Conservation (phyloP, 2,888 invertebrate species). For the Falcaria lacertinaria region DNA sequence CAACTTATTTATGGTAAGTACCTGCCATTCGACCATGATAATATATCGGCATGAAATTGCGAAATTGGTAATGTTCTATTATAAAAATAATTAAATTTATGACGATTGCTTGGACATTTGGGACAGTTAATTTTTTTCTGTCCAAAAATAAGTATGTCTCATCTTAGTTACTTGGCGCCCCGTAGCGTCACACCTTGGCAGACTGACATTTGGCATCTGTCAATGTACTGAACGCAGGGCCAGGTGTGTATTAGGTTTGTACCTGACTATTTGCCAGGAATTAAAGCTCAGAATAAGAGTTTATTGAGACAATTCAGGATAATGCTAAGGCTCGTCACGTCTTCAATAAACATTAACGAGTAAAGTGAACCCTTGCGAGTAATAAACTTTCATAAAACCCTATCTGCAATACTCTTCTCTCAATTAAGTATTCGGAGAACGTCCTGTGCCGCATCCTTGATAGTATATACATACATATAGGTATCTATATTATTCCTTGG, state of each 20-base stretch:
- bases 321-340: too few relatives aligned
- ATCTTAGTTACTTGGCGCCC: slow-evolving; percentile 13
- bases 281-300: background rate
- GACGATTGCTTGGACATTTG: too few relatives aligned
- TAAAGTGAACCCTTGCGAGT: background rate
- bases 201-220: slow-evolving; percentile 42
- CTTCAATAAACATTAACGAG: too few relatives aligned
- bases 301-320: too few relatives aligned
- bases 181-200: slow-evolving; percentile 50
- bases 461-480: background rate
- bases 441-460: background rate
- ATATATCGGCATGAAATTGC: slow-evolving; percentile 18
- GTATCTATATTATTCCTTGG: background rate
- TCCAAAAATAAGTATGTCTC: slow-evolving; percentile 32
- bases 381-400: background rate
- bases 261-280: background rate
- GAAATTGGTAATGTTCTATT: too few relatives aligned
- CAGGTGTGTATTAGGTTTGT: slow-evolving; percentile 26
- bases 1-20: slow-evolving; percentile 21
- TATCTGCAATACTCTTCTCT: background rate
- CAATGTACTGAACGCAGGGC: slow-evolving; percentile 14
- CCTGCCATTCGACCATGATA: background rate
- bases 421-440: slow-evolving; percentile 1
- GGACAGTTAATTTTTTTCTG: slow-evolving; percentile 20
- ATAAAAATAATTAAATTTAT: too few relatives aligned